Conservation (phyloP, 1,140 invertebrate species). For the Trichonephila clavipes region DNA sequence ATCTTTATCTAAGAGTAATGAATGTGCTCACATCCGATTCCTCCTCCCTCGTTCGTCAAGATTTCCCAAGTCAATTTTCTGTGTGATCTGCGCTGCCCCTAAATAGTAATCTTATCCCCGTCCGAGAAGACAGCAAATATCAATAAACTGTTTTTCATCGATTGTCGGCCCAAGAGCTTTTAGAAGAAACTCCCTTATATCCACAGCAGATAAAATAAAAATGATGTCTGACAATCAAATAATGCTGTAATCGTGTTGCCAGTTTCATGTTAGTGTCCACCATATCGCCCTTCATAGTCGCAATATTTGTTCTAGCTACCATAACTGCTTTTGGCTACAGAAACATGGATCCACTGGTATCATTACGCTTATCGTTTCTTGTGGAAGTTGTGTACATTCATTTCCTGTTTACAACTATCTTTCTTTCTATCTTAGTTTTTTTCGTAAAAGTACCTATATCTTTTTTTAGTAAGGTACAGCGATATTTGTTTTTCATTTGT, state of each 20-base stretch:
- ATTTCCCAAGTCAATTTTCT: not conserved
- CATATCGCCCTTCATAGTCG: not conserved
- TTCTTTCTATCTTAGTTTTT: not conserved
- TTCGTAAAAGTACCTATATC: not conserved
- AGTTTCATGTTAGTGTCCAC: not conserved
- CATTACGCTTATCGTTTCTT: not conserved
- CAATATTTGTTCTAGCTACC: not conserved
- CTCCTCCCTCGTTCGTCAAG: not conserved
- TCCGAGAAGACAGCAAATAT: conserved; percentile 17
- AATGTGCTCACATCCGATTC: not conserved
- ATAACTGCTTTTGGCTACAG: not conserved
- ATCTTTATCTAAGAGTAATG: not conserved
- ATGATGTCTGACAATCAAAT: not conserved
- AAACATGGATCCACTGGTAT: not conserved
- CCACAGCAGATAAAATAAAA: not conserved
- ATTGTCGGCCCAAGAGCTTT: not conserved
- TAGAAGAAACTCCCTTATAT: not conserved
- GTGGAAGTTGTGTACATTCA: not conserved
- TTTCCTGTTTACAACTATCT: no score
- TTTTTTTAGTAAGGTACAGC: no score
- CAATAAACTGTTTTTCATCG: not conserved
- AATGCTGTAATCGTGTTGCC: conserved; percentile 1
- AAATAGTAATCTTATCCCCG: not conserved
- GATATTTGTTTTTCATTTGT: no score
- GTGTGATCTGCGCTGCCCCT: not conserved